Percentiles rank a stretch among this genome's conserved stretches.
Conservation (phyloP, 2,797 vertebrate species). For the Liparis tanakae region DNA sequence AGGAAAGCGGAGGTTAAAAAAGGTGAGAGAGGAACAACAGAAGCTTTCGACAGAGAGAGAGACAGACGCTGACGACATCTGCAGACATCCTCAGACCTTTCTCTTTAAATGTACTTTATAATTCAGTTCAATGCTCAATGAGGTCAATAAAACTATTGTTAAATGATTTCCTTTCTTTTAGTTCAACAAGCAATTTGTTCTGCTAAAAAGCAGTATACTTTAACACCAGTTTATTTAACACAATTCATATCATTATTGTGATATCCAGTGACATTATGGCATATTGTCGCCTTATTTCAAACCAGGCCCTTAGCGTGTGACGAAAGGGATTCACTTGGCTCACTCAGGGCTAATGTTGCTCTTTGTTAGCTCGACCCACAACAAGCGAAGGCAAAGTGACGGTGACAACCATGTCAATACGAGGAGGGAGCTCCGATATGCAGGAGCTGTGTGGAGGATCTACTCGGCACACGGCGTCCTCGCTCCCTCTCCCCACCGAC, state of each 20-base stretch:
- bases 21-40: conserved; percentile 29
- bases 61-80: background rate
- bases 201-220: too few relatives aligned
- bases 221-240: too few relatives aligned
- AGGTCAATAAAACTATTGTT: background rate
- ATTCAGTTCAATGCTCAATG: background rate
- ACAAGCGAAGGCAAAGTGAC: conserved; percentile 17
- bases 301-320: background rate
- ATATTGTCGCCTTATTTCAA: background rate
- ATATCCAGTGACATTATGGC: too few relatives aligned
- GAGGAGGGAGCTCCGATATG: conserved; percentile 6
- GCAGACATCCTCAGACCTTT: background rate
- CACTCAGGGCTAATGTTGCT: background rate
- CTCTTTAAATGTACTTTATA: conserved; percentile 3
- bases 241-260: too few relatives aligned
- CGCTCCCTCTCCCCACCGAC: background rate
- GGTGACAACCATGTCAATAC: conserved; percentile 28
- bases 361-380: conserved; percentile 33
- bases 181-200: background rate
- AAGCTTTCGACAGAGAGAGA: conserved; percentile 14
- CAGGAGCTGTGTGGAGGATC: conserved; percentile 9
- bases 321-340: background rate
- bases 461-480: conserved; percentile 1
- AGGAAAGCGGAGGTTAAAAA: conserved; percentile 52
- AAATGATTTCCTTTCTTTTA: background rate